These are phyloP conservation scores for Podarcis cretensis DNA, from an alignment of 2,113 vertebrate species.

Conservation along the genomic window DNA sequence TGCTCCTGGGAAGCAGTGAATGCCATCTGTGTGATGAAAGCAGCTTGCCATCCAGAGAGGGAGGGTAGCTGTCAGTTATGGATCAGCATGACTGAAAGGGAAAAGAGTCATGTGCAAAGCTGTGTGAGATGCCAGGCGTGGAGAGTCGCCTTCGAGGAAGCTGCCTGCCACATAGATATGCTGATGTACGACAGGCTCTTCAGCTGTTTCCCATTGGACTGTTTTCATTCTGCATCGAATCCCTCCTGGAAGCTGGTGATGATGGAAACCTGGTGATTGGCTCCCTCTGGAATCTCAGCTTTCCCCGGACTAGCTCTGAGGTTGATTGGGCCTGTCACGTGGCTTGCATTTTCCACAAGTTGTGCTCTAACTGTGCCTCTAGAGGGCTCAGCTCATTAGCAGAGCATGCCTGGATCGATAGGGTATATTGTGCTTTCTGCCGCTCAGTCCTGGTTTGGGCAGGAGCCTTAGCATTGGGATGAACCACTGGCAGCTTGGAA, in stretches of 20 bases:
- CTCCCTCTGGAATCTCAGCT: neutral
- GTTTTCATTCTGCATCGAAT: neutral
- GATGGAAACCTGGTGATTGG: accelerated
- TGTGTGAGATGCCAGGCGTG: neutral
- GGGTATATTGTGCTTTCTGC: neutral
- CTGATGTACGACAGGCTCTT: too few species aligned
- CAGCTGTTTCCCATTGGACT: accelerated
- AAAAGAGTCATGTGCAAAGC: neutral
- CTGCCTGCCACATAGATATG: neutral
- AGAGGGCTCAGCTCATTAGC: neutral
- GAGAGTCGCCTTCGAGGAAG: neutral
- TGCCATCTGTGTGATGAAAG: neutral
- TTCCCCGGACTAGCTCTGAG: neutral
- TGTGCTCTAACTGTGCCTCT: neutral
- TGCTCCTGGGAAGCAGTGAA: neutral
- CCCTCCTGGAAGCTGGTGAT: neutral
- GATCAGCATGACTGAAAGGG: neutral
- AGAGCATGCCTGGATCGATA: neutral
- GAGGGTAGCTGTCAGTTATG: too few species aligned
- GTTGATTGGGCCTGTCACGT: neutral
- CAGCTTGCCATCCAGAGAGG: neutral
- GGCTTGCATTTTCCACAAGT: neutral
- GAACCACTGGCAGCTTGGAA: neutral
- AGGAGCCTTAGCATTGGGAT: neutral
- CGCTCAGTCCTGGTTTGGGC: neutral